Evolutionary conservation across 2,797 vertebrate genomes (phyloP), one percentile per base, ranked within the genome.

Genomic region (Eulemur mongoz): DNA sequence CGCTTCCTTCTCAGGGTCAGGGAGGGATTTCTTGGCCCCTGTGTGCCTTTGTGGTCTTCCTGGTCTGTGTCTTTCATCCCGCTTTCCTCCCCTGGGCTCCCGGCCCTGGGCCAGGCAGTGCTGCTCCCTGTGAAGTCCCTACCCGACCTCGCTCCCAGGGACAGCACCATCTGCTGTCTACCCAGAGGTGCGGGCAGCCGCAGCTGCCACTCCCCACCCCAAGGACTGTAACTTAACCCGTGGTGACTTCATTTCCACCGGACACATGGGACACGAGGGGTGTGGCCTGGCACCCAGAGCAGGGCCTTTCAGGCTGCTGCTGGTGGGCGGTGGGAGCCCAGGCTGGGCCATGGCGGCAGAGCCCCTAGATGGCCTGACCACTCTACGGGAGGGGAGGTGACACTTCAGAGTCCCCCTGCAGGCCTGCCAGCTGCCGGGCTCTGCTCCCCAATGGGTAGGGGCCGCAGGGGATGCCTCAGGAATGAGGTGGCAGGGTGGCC

Each of bases 161-260:
- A 27, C 18, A 18, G 27, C 20, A 40, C 85, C 69, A n/a, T 43
- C 76, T 61, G 32, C 79, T 12, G 27, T 61, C 57, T 10, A 4
- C 15, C 48, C 54, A 70, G 43, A n/a, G 69, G 54, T 11, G 50
- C 27, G 4, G 52, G 32, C 25, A 63, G 72, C 83, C 2, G 25
- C 4, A 14, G 79, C 8, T 2, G 1, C 13, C 30, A 12, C 13
- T 1, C 0, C n/a, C 27, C 0, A 27, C 7, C 15, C 5, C 4
- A 11, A 38, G 7, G 61, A n/a, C 1, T 1, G 3, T 80, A 45
- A 17, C n/a, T 23, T 63, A 61, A 38, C 59, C 87, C 27, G 2
- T 0, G 0, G 59, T 18, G 78, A 76, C 27, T 65, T 10, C 9
- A 1, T 65, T 76, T 78, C 18, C 54, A 57, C 7, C 7, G 32